Evolutionary conservation across 2,113 vertebrate species (phyloP), one percentile per base, ranked within the genome.

Genomic region (Rhinoptilus africanus): DNA sequence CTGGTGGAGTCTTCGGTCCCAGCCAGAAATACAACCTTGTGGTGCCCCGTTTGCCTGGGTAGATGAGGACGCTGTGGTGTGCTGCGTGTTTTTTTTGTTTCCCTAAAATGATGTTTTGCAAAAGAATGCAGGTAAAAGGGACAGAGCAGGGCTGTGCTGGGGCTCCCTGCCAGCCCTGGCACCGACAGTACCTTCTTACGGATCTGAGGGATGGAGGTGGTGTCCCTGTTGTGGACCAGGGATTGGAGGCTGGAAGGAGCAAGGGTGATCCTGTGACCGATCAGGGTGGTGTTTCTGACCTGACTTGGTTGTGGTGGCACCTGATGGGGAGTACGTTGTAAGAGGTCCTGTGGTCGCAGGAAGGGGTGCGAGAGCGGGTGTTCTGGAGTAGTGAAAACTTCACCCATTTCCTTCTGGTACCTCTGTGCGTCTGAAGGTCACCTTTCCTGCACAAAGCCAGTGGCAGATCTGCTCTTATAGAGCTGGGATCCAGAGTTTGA

Each of bases 271-370:
- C 45, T 41, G 16, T 35, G 30, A 16, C 10, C 32, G 12, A 12
- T 57, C 30, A n/a, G 51, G 26, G 43, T 80, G 28, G 11, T 69
- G 14, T 56, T 76, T 60, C 3, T 28, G 71, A 27, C 7, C 27
- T 64, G 53, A 3, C n/a, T 71, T 79, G 32, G 26, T 47, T 62
- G 43, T 37, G 32, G 50, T 69, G 59, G 51, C 47, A 48, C 17
- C 22, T 0, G 0, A 9, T 18, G 47, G 18, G 23, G 35, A 56
- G 73, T 62, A 20, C 34, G 15, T 14, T 1, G 4, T 30, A 24
- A 35, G n/a, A 66, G 32, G 6, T 19, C 27, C 45, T 76, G 34
- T 54, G 28, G 16, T 68, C 14, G 3, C 41, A 57, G 53, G n/a
- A 60, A 41, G 43, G 35, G 8, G 3, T 39, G 11, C 14, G 23